Base-by-base conservation (phyloP, 2,113 vertebrate species). In the Carassius carassius region DNA sequence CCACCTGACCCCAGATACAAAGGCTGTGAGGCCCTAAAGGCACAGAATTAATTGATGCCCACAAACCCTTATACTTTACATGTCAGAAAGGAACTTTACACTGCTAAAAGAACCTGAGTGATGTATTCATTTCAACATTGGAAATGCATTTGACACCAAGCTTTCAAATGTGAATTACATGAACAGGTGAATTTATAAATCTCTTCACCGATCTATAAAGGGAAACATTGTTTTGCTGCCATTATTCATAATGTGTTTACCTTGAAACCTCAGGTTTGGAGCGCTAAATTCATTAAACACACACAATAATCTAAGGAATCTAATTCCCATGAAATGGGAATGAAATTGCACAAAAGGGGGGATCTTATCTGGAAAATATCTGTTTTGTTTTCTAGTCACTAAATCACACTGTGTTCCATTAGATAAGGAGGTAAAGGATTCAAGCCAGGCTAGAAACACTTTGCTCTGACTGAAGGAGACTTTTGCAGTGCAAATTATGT, bases 31-130 rank as follows among this genome's bases (percentile, higher is more conserved):
- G 92, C 91, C 93, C 93, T 91, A 89, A 90, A 94, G 93, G 92
- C 92, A 87, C 87, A 89, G 92, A 93, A 94, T 94, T 93, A 93
- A 94, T 94, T 92, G 92, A 90, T 92, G 91, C 90, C 92, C 86
- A 87, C 91, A 91, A 92, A 94, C 92, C 87, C 93, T 88, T 89
- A 93, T 91, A 91, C 87, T 86, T 90, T 91, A 91, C 92, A 92
- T 93, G 92, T 91, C 90, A 91, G 90, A 89, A 83, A 91, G 87
- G 82, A 92, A 88, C 70, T 78, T 77, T 73, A 74, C 44, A 2
- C 76, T 47, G 69, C 41, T 65, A 49, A 58, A 85, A 80, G 47
- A 85, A 32, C 58, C 56, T 7, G 56, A 85, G 47, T 1, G 1
- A 72, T 82, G 29, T 29, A 54, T 82, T 72, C 5, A 56, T 82